phyloP scores from a whole-genome alignment of 2,113 vertebrate species.

The Ctenomys sociabilis region DNA sequence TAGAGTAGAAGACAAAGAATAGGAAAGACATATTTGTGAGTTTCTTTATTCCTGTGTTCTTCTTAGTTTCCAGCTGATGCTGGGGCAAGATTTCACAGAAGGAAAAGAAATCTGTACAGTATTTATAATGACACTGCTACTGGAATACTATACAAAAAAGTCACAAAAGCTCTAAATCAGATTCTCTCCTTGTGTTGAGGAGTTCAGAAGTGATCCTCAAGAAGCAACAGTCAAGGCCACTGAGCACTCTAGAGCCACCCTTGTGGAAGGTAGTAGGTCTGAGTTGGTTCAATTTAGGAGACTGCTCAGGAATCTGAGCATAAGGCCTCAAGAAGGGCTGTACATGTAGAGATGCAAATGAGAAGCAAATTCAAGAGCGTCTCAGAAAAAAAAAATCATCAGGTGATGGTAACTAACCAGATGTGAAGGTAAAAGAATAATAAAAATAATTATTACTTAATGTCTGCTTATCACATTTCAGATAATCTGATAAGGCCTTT shows the following conservation, averaged over 20 bases:
- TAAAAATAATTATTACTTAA: not conserved
- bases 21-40: not conserved
- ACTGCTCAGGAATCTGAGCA: not conserved
- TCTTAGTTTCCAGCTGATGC: not conserved
- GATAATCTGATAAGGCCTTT: not conserved
- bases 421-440: not conserved
- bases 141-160: not conserved
- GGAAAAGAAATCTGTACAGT: not conserved
- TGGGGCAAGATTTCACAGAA: slow-evolving; percentile 31
- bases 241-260: not conserved
- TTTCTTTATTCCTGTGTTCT: not conserved
- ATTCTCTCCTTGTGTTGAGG: not conserved
- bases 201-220: not conserved
- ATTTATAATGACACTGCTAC: slow-evolving; percentile 27
- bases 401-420: not conserved
- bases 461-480: not conserved
- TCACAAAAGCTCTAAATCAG: not conserved
- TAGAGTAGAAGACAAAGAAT: slow-evolving; percentile 33
- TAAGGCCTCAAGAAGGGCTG: not conserved
- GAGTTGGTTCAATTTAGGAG: not conserved
- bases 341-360: not conserved
- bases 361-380: not conserved
- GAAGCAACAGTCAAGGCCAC: not conserved
- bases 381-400: slow-evolving; percentile 35
- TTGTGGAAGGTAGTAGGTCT: not conserved